A percentile compares a stretch with the other conserved stretches of the same genome.
These are phyloP conservation scores for Montipora capitata DNA, from an alignment of 92 coral and sea anemone genomes.

Conservation along the genomic window DNA sequence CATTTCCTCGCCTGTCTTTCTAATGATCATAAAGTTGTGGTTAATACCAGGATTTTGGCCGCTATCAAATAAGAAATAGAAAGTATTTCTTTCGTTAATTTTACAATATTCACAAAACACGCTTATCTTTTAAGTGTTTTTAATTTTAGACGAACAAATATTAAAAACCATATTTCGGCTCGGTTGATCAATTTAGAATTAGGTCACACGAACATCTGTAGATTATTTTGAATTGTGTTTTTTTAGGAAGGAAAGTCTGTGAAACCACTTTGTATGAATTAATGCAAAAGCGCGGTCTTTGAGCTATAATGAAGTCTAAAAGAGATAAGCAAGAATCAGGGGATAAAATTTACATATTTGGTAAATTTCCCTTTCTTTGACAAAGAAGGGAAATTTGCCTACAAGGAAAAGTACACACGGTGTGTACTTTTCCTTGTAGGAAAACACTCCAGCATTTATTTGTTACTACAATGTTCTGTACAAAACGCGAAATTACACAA, in stretches of 20 bases:
- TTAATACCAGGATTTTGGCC: not conserved
- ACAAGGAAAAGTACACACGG: too few species aligned
- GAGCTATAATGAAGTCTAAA: not conserved
- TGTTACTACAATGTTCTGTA: not conserved
- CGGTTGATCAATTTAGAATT: not conserved
- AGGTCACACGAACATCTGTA: not conserved
- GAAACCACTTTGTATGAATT: not conserved
- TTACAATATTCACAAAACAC: not conserved
- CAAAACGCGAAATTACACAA: not conserved
- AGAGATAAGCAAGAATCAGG: not conserved
- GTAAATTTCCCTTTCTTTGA: too few species aligned
- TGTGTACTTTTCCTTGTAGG: not conserved
- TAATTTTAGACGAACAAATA: not conserved
- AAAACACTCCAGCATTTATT: too few species aligned
- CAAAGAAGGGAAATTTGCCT: too few species aligned
- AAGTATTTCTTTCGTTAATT: not conserved
- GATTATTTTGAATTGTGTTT: not conserved
- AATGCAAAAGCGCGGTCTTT: not conserved
- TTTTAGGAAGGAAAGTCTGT: not conserved
- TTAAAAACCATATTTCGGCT: not conserved
- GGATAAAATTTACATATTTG: not conserved
- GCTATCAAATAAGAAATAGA: not conserved
- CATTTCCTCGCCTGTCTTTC: too few species aligned
- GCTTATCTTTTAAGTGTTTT: not conserved
- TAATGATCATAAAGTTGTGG: not conserved